Evolutionary conservation across 2,888 invertebrate genomes (phyloP).

Genomic region (Cataglyphis albicans): DNA sequence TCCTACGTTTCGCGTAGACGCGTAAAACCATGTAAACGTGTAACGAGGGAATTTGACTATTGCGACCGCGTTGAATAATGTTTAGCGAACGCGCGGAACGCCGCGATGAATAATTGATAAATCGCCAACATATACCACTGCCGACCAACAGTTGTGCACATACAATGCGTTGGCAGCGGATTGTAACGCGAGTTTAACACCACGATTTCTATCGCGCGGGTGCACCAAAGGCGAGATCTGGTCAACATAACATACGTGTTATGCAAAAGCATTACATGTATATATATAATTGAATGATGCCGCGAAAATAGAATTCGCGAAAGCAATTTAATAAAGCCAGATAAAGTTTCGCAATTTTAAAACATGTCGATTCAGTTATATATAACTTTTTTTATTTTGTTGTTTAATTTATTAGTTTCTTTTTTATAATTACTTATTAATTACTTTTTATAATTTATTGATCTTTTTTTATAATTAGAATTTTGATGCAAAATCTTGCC

Average conservation of each 20-base stretch:
- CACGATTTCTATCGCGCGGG: constrained; percentile 28
- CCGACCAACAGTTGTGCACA: constrained; percentile 5
- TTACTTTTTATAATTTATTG: background rate
- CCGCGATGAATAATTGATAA: constrained; percentile 50
- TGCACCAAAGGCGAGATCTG: constrained; percentile 28
- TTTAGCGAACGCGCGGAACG: constrained; percentile 30
- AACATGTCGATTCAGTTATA: background rate
- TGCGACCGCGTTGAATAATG: constrained; percentile 44
- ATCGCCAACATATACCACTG: constrained; percentile 6
- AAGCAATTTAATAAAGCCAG: background rate
- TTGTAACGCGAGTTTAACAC: constrained; percentile 39
- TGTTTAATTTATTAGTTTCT: background rate
- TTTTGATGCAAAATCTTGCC: background rate
- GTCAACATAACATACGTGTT: constrained; percentile 13
- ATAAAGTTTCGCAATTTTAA: background rate
- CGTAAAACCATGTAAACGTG: constrained; percentile 44
- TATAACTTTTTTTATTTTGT: background rate
- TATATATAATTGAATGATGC: background rate
- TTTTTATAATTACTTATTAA: background rate
- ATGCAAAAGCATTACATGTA: background rate
- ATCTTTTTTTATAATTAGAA: background rate
- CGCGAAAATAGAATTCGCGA: background rate
- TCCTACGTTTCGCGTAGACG: constrained; percentile 20
- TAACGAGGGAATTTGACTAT: constrained; percentile 51
- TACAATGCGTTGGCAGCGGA: constrained; percentile 27